Base-by-base conservation (phyloP, 2,113 vertebrate genomes). In the Tupaia chinensis region DNA sequence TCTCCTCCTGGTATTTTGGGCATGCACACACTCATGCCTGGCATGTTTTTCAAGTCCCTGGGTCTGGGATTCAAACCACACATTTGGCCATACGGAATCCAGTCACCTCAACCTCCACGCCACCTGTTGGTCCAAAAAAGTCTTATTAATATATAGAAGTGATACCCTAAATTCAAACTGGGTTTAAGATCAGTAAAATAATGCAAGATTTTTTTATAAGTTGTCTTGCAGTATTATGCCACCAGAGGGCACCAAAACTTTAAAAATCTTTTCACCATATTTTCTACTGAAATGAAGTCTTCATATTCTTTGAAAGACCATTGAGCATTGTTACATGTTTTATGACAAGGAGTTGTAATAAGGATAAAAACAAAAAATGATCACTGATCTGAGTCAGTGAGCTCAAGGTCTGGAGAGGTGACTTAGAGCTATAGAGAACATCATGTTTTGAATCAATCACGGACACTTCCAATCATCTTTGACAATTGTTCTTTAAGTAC, bases 231-330 rank as follows among this genome's bases (percentile, higher is more conserved):
- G 20, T 10, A 54, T 89, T 68, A 9, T 44, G 54, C 94, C 97
- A 97, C 87, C 15, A 87, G 97, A 92, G 96, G 97, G 97, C 92
- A 86, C 87, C 90, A 95, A 73, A 97, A 77, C 27, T 2, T 89
- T 78, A 65, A 85, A 81, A 84, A 87, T 93, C 32, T 17, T 81
- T 92, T 83, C 66, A 80, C 25, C 3, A 25, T 60, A 1, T 16
- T 91, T 79, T 69, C 56, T 74, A 25, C 32, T 85, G 25, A 76
- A 83, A 74, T 27, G 34, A 32, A 84, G 7, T 76, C 12, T 65
- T 93, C 63, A 22, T 11, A 29, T 29, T 60, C 54, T 44, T 93
- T 69, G 56, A 32, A 11, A 65, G 53, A 68, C 34, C 1, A 29
- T 92, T 76, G 66, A 78, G 25, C 5, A 68, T 9, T 66, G 27